Conservation (phyloP, 2,888 invertebrate genomes). For the Pseudoips prasinana region DNA sequence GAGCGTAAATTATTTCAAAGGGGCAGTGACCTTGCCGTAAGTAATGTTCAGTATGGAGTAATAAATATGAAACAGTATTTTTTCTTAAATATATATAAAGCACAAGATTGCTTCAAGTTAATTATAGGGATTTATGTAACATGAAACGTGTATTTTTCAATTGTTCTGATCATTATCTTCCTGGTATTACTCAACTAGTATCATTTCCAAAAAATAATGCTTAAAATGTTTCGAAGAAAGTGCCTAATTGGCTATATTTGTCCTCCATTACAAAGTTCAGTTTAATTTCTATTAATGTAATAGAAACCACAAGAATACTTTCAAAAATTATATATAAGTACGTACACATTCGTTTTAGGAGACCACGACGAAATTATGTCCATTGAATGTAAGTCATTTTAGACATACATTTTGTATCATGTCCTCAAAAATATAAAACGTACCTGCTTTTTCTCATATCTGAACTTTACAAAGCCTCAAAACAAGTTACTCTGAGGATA, state of each 20-base stretch:
- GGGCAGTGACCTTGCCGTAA: conserved; percentile 68
- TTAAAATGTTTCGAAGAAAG: not conserved
- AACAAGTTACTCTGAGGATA: too few relatives aligned
- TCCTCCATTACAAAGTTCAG: conserved; percentile 13
- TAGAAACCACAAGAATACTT: conserved; percentile 17
- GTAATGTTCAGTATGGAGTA: conserved; percentile 57
- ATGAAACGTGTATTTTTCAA: conserved; percentile 14
- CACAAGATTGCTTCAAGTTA: conserved; percentile 21
- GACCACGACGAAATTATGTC: conserved; percentile 8
- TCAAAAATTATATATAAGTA: conserved; percentile 13
- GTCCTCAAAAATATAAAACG: too few relatives aligned
- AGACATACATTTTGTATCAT: too few relatives aligned
- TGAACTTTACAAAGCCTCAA: too few relatives aligned
- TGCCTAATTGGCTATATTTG: conserved; percentile 14
- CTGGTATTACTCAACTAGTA: conserved; percentile 6
- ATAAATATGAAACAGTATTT: conserved; percentile 49
- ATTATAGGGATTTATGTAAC: conserved; percentile 25
- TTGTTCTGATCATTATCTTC: conserved; percentile 23
- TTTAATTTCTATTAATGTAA: conserved; percentile 8
- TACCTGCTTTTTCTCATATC: too few relatives aligned
- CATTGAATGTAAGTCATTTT: not conserved
- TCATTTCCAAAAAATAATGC: too few relatives aligned
- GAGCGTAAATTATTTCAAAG: conserved; percentile 77
- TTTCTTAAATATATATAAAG: conserved; percentile 29
- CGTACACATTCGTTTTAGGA: conserved; percentile 9